Evolutionary conservation across 2,888 invertebrate genomes (phyloP).

Genomic region (Escarpia spicata): DNA sequence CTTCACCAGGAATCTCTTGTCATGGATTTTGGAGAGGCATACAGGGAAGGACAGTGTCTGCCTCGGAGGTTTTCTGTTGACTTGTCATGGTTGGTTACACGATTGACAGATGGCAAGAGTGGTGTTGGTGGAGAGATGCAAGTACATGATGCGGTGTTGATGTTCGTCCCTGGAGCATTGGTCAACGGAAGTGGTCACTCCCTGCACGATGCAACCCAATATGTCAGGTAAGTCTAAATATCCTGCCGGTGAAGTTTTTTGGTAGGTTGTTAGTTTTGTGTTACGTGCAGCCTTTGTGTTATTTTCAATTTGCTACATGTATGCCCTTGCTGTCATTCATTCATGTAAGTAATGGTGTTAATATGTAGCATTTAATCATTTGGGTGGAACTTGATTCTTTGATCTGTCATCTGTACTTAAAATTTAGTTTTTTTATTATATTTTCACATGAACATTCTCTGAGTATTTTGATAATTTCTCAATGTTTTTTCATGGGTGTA

Average conservation of each 20-base stretch:
- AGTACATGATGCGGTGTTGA: not conserved
- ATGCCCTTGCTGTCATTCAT: too few species aligned
- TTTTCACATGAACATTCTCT: too few species aligned
- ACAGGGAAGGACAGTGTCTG: constrained; percentile 31
- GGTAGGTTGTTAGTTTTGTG: not conserved
- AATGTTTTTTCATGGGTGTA: too few species aligned
- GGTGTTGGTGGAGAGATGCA: not conserved
- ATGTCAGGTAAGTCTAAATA: not conserved
- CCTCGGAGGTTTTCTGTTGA: constrained; percentile 37
- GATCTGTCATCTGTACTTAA: not conserved
- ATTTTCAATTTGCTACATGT: too few species aligned
- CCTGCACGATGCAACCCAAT: not conserved
- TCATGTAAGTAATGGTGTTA: too few species aligned
- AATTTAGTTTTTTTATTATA: too few species aligned
- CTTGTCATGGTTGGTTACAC: constrained; percentile 22
- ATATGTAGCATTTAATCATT: not conserved
- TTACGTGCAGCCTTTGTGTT: too few species aligned
- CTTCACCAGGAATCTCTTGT: not conserved
- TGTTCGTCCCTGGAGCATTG: not conserved
- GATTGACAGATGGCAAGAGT: constrained; percentile 7
- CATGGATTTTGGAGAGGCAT: constrained; percentile 14
- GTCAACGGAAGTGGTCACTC: not conserved
- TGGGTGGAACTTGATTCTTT: not conserved
- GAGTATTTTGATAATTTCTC: too few species aligned
- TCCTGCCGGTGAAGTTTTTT: not conserved